Base-by-base conservation (phyloP, 2,888 invertebrate genomes). In the Troglohyphantes excavatus region DNA sequence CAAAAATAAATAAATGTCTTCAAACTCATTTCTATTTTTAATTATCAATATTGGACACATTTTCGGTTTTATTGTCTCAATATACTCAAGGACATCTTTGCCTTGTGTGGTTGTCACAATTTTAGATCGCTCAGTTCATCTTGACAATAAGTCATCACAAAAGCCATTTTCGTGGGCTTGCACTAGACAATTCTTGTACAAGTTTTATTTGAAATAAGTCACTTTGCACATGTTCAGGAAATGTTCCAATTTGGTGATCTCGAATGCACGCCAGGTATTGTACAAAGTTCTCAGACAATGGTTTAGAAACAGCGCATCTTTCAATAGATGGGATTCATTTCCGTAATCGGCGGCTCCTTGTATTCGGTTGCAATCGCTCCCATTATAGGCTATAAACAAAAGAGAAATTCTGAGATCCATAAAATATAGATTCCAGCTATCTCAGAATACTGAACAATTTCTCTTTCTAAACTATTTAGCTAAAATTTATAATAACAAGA, bases 381-480 rank as follows among this genome's bases (percentile, higher is more conserved):
- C 26, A 33, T 19, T 70, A 70, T 11, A 33, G 39, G 70, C 70
- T 70, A 70, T 39, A 70, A 70, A 21, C 29, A 70, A 39, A 70
- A 70, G 39, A 19, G 33, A 70, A 70, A 70, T 19, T 70, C 70
- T 70, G 70, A 39, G 70, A 70, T n/a, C 70, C 70, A 39, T 21
- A 39, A 33, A 70, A 70, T n/a, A n/a, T 19, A 23, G 27, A 65
- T 26, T 23, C 23, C 65, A 65, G 26, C 17, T 65, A 9, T 26
- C 65, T 17, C 65, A 65, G 65, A 65, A 65, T 27, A 65, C 11
- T 59, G 11, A 53, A 53, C 53, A 13, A 53, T 53, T 53, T 53
- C 53, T 53, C 17, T 53, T 53, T n/a, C n/a, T 65, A 2, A 65
- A 65, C 1, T 65, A 11, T 39, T 1, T 39, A 39, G 3, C n/a